Conservation (phyloP, 2,888 invertebrate species). For the Caenorhabditis doughertyi region DNA sequence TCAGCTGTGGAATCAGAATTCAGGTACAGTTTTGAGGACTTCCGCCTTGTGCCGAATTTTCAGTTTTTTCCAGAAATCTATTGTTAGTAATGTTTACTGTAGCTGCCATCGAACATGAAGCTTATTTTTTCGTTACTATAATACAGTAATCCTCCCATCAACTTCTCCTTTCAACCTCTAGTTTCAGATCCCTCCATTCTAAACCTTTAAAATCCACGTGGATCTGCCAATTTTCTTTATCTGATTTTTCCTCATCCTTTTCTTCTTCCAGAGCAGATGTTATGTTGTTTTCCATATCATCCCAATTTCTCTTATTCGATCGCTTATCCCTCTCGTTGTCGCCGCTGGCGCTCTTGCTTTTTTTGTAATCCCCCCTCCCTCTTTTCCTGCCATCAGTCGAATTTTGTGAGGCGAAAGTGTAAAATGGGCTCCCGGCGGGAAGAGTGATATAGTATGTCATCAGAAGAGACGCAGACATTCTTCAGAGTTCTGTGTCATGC, state of each 20-base stretch:
- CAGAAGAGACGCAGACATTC: constrained; percentile 36
- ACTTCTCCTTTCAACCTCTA: background rate
- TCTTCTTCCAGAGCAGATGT: constrained; percentile 11
- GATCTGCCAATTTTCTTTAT: background rate
- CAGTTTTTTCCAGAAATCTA: too few species aligned
- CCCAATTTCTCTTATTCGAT: constrained; percentile 15
- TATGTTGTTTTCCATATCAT: constrained; percentile 34
- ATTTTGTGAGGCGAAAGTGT: constrained; percentile 52
- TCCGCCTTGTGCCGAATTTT: too few species aligned
- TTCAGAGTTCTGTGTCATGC: constrained; percentile 43
- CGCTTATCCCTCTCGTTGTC: constrained; percentile 42
- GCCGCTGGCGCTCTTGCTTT: constrained; percentile 17
- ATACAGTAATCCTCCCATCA: background rate
- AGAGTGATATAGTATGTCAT: background rate
- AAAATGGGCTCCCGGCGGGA: constrained; percentile 52
- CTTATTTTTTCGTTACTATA: too few species aligned
- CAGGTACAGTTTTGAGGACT: too few species aligned
- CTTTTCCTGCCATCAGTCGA: constrained; percentile 51
- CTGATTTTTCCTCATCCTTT: background rate
- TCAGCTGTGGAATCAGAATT: too few species aligned
- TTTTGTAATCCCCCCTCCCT: constrained; percentile 43
- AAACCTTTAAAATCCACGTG: background rate
- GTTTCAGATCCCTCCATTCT: background rate
- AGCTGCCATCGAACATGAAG: too few species aligned
- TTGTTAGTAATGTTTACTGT: too few species aligned